Evolutionary conservation across 2,888 invertebrate species (phyloP).

Genomic region (Hemaris fuciformis): DNA sequence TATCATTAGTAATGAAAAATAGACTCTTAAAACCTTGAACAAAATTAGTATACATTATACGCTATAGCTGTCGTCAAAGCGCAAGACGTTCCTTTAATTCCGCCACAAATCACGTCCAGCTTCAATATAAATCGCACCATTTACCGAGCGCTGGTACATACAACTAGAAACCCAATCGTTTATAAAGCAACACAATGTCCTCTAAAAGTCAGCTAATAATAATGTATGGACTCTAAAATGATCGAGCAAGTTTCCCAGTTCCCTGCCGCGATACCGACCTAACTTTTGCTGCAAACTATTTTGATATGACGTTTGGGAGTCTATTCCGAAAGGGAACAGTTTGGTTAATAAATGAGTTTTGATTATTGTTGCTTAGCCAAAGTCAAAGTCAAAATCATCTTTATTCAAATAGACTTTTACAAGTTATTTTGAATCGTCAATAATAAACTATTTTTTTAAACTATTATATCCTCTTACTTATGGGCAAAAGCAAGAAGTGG

Average conservation of each 20-base stretch:
- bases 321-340: background rate
- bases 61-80: background rate
- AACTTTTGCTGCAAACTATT: background rate
- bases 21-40: too few species aligned
- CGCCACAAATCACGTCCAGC: background rate
- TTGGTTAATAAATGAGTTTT: background rate
- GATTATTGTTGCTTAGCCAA: too few species aligned
- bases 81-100: background rate
- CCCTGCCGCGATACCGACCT: conserved; percentile 20
- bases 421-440: too few species aligned
- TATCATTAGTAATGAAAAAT: background rate
- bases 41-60: too few species aligned
- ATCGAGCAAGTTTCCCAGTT: conserved; percentile 24
- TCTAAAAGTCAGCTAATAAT: conserved; percentile 19
- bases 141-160: background rate
- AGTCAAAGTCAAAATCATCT: too few species aligned
- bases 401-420: too few species aligned
- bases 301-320: background rate
- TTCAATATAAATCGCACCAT: background rate
- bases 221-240: conserved; percentile 23
- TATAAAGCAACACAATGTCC: background rate
- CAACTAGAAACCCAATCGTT: background rate
- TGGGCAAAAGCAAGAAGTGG: too few species aligned
- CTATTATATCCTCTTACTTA: too few species aligned
- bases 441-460: too few species aligned